Evolutionary conservation across 1,140 invertebrate species (phyloP), one percentile per base, ranked within the genome.

Genomic region (Drosophila navojoa): DNA sequence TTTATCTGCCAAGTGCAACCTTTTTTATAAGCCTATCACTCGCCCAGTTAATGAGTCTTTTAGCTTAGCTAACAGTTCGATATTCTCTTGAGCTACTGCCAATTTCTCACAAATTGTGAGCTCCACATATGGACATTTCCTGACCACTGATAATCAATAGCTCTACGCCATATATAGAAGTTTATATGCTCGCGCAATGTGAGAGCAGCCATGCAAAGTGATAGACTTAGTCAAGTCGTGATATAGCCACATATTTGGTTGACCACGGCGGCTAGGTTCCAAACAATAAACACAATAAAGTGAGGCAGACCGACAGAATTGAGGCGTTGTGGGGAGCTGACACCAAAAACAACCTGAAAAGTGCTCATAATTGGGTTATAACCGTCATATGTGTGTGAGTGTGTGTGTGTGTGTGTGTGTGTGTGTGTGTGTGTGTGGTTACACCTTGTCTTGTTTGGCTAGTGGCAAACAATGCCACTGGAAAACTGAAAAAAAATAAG

Each of bases 321-420:
- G 76, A 79, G 77, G 81, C 81, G 77, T 47, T 59, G 57, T 47
- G 57, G 76, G 79, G 80, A 71, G 59, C 52, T 79, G 79, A 87
- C 82, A 87, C 79, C 76, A 85, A 86, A 85, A 85, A 57, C 69
- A 87, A 87, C 72, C 68, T 77, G 79, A 82, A 82, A 78, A 77
- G 67, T 79, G 69, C 60, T 74, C 42, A 72, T 74, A 87, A 89
- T 87, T 84, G 84, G 84, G 84, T 89, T 87, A 89, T 89, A 90
- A 75, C 77, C 84, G 79, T 78, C 81, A 78, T 72, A 75, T 29
- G 16, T 62, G 71, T 71, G 73, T 66, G 49, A 40, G 19, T 42
- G 15, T 68, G 47, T 19, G 49, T 49, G 64, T 73, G 54, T 58
- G 60, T 76, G 59, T 63, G 47, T 77, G 62, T 66, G 79, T 61